Conservation (phyloP, 2,797 vertebrate genomes). For the Thamnophis elegans region DNA sequence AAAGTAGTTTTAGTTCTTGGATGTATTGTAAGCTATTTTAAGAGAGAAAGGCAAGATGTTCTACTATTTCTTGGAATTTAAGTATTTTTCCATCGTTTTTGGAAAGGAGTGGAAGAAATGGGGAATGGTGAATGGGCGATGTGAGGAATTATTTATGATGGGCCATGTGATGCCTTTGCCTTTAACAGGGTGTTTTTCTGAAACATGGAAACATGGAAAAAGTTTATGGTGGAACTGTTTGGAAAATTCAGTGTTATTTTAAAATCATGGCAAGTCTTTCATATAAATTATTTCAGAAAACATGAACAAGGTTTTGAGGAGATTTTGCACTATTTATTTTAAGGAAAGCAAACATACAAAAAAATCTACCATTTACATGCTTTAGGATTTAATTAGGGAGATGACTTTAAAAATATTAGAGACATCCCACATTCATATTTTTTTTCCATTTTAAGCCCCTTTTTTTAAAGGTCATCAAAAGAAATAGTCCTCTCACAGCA, state of each 20-base stretch:
- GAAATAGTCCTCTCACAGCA: neutral
- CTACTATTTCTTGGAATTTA: conserved; percentile 29
- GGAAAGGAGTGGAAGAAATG: conserved; percentile 49
- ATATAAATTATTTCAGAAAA: conserved; percentile 32
- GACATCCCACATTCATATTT: neutral
- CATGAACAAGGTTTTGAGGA: neutral
- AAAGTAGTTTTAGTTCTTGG: conserved; percentile 40
- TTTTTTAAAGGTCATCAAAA: neutral
- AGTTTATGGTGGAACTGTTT: conserved; percentile 33
- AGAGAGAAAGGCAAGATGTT: conserved; percentile 34
- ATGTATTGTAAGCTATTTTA: conserved; percentile 23
- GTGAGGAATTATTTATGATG: conserved; percentile 45
- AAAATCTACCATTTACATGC: conserved; percentile 15
- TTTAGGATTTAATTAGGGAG: neutral
- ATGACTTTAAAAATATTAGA: conserved; percentile 4
- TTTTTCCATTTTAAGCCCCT: neutral
- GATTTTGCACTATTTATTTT: conserved; percentile 27
- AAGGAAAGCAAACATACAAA: conserved; percentile 11
- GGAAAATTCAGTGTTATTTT: conserved; percentile 46
- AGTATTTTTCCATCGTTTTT: conserved; percentile 47
- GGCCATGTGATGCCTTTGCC: neutral
- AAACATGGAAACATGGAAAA: conserved; percentile 26
- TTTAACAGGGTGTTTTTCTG: conserved; percentile 47
- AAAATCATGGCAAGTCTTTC: conserved; percentile 40
- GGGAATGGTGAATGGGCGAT: neutral